phyloP scores from a whole-genome alignment of 37 sponge, comb jelly and placozoan genomes.

The Tethya wilhelma region DNA sequence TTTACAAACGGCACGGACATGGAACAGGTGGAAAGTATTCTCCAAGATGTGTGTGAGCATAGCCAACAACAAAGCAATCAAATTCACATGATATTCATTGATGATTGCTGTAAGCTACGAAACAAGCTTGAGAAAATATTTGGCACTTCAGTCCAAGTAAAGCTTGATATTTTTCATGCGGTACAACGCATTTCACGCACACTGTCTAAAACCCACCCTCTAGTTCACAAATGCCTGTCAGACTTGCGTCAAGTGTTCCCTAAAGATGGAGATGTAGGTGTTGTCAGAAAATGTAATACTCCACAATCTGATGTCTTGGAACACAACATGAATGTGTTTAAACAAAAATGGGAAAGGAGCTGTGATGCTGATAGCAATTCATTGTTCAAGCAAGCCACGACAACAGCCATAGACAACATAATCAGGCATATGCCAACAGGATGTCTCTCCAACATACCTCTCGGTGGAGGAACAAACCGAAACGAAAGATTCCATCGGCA shows the following conservation, averaged over 20 bases:
- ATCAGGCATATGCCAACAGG: slow-evolving; percentile 18
- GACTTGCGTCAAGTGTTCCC: not conserved
- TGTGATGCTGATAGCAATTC: not conserved
- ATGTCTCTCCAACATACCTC: slow-evolving; percentile 39
- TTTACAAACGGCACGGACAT: slow-evolving; percentile 17
- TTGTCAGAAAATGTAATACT: not conserved
- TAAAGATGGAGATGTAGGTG: not conserved
- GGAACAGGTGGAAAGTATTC: not conserved
- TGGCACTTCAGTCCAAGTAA: not conserved
- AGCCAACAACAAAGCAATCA: not conserved
- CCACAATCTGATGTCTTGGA: not conserved
- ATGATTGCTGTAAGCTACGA: slow-evolving; percentile 13
- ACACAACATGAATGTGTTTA: not conserved
- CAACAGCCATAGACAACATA: slow-evolving; percentile 2
- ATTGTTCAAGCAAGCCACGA: not conserved
- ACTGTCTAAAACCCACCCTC: not conserved
- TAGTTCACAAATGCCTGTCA: not conserved
- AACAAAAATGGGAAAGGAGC: not conserved
- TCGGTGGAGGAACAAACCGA: slow-evolving; percentile 12
- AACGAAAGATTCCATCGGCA: slow-evolving; percentile 17
- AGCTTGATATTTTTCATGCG: not conserved
- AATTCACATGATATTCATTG: not conserved
- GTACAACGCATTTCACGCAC: not conserved
- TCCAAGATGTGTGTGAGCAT: not conserved
- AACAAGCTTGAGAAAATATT: not conserved